These are phyloP conservation scores for Manacus vitellinus DNA, from an alignment of 2,113 vertebrate species.

Conservation along the genomic window DNA sequence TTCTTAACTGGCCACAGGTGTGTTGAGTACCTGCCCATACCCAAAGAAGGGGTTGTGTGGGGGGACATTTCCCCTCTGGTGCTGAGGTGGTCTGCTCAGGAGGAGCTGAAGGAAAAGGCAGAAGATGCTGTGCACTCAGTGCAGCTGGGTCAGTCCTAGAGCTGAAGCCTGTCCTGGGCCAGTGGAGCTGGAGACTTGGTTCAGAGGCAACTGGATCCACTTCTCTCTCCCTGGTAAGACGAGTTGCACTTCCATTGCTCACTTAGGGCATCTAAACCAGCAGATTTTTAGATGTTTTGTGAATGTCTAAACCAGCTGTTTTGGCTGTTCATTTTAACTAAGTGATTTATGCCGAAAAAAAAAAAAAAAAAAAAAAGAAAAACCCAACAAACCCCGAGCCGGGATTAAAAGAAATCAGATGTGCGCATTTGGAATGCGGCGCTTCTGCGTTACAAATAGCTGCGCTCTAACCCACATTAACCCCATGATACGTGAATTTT, in stretches of 20 bases:
- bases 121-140: fast-evolving
- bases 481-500: slow-evolving; percentile 79
- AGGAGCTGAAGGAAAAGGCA: fast-evolving
- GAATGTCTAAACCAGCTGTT: slow-evolving; percentile 50
- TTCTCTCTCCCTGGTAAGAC: not conserved
- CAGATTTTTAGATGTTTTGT: not conserved
- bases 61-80: fast-evolving
- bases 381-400: not conserved
- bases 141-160: fast-evolving
- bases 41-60: fast-evolving
- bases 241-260: not conserved
- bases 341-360: slow-evolving; percentile 62
- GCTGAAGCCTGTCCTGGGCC: too few species aligned
- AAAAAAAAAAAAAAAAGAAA: not conserved
- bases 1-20: not conserved
- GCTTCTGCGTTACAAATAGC: slow-evolving; percentile 80
- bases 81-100: fast-evolving
- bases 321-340: slow-evolving; percentile 62
- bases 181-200: fast-evolving
- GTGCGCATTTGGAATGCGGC: slow-evolving; percentile 79
- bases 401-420: slow-evolving; percentile 85
- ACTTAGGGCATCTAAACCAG: not conserved
- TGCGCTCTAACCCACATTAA: slow-evolving; percentile 81
- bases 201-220: not conserved
- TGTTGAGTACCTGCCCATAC: fast-evolving